Evolutionary conservation across 2,797 vertebrate genomes (phyloP).

Genomic region (Falco biarmicus): DNA sequence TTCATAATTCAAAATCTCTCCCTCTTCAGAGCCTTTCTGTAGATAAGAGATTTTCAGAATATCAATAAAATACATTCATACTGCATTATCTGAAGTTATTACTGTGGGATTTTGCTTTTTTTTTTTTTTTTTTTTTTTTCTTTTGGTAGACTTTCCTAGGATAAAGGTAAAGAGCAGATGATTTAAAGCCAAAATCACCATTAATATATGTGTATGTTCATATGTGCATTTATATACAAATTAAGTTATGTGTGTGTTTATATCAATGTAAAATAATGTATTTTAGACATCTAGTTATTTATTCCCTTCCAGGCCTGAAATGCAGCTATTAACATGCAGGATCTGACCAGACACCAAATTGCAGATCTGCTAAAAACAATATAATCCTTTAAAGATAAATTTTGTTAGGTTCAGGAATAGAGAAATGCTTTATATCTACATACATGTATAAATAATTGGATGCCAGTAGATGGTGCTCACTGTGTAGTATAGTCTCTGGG

Average conservation of each 20-base stretch:
- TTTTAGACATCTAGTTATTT: not conserved
- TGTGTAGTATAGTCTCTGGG: constrained; percentile 30
- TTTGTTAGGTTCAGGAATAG: not conserved
- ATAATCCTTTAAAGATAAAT: not conserved
- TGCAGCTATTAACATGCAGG: not conserved
- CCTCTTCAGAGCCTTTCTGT: not conserved
- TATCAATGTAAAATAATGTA: not conserved
- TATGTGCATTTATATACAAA: not conserved
- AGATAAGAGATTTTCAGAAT: not conserved
- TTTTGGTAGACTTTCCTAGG: not conserved
- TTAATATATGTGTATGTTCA: not conserved
- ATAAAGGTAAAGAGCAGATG: not conserved
- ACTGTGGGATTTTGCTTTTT: not conserved
- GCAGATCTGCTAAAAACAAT: not conserved
- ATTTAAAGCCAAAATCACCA: not conserved
- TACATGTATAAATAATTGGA: constrained; percentile 11
- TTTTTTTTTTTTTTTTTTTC: not conserved
- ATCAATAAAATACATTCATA: not conserved
- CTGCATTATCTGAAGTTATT: not conserved
- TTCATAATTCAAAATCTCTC: not conserved
- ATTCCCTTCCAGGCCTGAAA: not conserved
- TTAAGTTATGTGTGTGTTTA: not conserved
- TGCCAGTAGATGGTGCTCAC: constrained; percentile 61
- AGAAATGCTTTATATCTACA: not conserved
- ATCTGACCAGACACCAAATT: not conserved